A percentile compares a stretch with the other conserved stretches of the same genome.
phyloP scores from a whole-genome alignment of 2,888 invertebrate species.

The Polydrusus cervinus region DNA sequence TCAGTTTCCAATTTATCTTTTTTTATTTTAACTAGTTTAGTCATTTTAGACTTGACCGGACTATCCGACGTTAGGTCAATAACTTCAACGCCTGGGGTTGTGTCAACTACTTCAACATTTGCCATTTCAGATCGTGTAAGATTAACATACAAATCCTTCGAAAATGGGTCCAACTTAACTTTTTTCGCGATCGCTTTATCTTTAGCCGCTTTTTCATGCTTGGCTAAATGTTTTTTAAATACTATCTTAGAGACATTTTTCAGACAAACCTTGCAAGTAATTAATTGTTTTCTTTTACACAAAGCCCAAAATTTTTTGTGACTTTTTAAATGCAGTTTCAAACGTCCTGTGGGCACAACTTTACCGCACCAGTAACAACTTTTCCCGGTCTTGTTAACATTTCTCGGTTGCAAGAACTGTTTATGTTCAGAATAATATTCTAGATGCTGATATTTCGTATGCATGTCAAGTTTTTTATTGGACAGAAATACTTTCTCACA shows the following conservation, averaged over 20 bases:
- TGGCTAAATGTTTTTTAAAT: constrained; percentile 4
- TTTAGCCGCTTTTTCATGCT: not conserved
- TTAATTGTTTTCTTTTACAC: not conserved
- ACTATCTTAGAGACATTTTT: not conserved
- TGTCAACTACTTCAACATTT: not conserved
- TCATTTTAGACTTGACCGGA: not conserved
- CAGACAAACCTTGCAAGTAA: constrained; percentile 12
- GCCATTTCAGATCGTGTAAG: not conserved
- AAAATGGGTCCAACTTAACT: not conserved
- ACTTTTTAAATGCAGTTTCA: constrained; percentile 7
- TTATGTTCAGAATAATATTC: not conserved
- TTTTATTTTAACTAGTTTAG: not conserved
- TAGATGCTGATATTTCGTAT: constrained; percentile 26
- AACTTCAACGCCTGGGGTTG: not conserved
- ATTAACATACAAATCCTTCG: constrained; percentile 12
- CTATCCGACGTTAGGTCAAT: not conserved
- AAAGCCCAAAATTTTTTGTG: not conserved
- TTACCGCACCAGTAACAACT: constrained; percentile 29
- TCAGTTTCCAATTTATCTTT: not conserved
- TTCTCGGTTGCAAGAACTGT: not conserved
- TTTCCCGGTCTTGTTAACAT: not conserved
- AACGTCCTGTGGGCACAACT: not conserved
- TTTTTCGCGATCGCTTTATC: not conserved
- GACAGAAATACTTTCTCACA: constrained; percentile 39
- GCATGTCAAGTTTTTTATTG: constrained; percentile 31